phyloP scores from a whole-genome alignment of 2,797 vertebrate species.

The Crax fasciolata region DNA sequence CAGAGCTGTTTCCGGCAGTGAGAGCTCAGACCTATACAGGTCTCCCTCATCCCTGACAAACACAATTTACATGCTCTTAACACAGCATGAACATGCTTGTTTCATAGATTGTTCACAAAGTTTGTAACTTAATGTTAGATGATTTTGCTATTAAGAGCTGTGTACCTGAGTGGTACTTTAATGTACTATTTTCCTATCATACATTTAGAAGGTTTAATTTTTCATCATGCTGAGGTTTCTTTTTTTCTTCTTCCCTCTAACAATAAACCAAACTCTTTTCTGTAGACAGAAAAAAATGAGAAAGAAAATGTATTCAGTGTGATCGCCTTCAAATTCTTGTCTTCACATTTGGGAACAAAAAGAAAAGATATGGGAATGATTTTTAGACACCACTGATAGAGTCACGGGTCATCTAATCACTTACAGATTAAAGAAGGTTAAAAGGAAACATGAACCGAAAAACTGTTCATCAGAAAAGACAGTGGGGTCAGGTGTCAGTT shows the following conservation, averaged over 20 bases:
- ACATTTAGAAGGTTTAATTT: neutral
- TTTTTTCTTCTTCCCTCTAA: no score
- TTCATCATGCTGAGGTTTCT: neutral
- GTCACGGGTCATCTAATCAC: neutral
- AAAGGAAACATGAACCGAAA: neutral
- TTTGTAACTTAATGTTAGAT: neutral
- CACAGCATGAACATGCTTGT: fast-evolving
- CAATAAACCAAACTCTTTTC: neutral
- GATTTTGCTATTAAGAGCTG: neutral
- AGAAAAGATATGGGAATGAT: neutral
- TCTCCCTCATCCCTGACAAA: neutral
- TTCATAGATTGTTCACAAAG: neutral
- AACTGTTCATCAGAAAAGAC: neutral
- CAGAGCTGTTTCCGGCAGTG: neutral
- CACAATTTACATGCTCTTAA: neutral
- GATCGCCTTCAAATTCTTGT: neutral
- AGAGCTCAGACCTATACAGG: neutral
- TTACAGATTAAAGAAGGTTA: neutral
- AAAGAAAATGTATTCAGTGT: neutral
- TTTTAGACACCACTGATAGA: neutral
- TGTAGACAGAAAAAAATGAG: neutral
- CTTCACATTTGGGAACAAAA: neutral
- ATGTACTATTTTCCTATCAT: neutral
- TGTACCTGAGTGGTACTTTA: neutral
- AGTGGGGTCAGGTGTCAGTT: neutral